Percentiles rank a stretch among this genome's conserved stretches.
Evolutionary conservation across 2,113 vertebrate genomes (phyloP).

Genomic region (Microcebus lehilahytsara): DNA sequence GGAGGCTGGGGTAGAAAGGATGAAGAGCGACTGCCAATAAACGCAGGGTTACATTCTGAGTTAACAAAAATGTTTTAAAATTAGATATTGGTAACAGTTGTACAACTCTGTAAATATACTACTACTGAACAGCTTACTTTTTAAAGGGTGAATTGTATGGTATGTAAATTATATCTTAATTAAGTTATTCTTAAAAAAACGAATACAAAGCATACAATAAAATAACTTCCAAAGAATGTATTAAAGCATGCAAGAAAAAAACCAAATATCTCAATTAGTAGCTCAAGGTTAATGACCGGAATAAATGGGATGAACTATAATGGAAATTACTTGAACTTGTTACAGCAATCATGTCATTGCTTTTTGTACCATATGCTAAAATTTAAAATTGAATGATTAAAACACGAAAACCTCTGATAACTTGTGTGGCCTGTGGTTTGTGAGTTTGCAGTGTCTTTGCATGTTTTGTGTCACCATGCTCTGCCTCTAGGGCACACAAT

Average conservation of each 20-base stretch:
- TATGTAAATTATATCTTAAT: background rate
- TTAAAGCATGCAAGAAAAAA: background rate
- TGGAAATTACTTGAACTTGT: background rate
- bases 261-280: background rate
- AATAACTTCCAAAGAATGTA: background rate
- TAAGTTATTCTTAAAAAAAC: background rate
- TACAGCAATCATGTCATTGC: background rate
- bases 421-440: background rate
- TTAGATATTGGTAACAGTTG: background rate
- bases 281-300: background rate
- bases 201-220: background rate
- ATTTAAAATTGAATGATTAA: background rate
- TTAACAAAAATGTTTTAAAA: background rate
- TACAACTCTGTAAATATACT: background rate
- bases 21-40: fast-evolving
- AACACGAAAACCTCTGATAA: background rate
- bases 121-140: background rate
- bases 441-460: background rate
- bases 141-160: background rate
- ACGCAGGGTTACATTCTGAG: background rate
- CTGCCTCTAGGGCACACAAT: fast-evolving
- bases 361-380: background rate
- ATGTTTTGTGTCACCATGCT: background rate
- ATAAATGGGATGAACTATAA: background rate
- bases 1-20: background rate